Base-by-base conservation (phyloP, 2,888 invertebrate genomes). In the Hydropsyche betteni region DNA sequence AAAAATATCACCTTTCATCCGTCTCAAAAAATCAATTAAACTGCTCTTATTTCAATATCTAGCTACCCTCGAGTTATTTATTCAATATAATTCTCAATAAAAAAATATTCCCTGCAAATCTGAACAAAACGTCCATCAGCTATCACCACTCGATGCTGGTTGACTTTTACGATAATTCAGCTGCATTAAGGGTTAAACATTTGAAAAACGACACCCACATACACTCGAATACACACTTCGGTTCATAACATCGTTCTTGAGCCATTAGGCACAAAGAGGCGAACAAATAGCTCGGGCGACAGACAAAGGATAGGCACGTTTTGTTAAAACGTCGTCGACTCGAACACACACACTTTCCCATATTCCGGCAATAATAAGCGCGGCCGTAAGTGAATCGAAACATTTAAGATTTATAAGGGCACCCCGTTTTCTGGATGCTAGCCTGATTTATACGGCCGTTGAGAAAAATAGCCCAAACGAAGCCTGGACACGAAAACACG, bases 321-420 rank as follows among this genome's bases (percentile, higher is more conserved):
- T 14, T 55, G 55, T 14, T n/a, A 55, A 55, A 55, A 14, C n/a
- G 55, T 44, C 44, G 10, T 44, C 44, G 44, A 10, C 24, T 24
- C 24, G 24, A 24, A 24, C 24, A 24, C 24, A 24, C 6, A 44
- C 64, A 58, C 16, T 58, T 24, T 8, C 58, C 14, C 58, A 58
- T 58, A 58, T 58, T 14, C 33, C 16, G 5, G 16, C 58, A 14
- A 58, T 58, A 58, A 58, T 58, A 58, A 58, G 8, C 8, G 24
- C 24, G 44, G 58, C 58, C 58, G 58, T 58, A 58, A 58, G 58
- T 58, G 58, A 58, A 58, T 58, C 58, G 58, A 58, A 58, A 58
- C 58, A 58, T 58, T 58, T 58, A 58, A 58, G 58, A 58, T 58
- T 58, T 58, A 58, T 58, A 58, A 58, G 58, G 24, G 58, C 12